Evolutionary conservation across 1,140 invertebrate species (phyloP).

Genomic region (Leptestheria dahalacensis): DNA sequence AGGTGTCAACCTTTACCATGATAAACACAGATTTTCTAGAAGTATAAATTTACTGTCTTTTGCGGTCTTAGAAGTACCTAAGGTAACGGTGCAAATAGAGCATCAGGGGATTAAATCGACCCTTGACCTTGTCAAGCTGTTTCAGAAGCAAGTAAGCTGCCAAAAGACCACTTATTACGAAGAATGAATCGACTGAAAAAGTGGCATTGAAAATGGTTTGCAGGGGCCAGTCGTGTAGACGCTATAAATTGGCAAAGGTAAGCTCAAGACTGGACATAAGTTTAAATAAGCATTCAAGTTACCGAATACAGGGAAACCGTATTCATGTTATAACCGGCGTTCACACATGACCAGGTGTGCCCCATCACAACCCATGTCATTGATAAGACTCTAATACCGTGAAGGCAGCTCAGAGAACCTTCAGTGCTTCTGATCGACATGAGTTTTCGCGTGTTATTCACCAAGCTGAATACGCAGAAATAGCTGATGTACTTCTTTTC

Average conservation of each 20-base stretch:
- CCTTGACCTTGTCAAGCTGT: constrained; percentile 14
- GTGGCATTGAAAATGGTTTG: constrained; percentile 6
- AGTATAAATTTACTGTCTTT: too few species aligned
- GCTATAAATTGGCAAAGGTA: too few species aligned
- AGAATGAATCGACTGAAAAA: constrained; percentile 6
- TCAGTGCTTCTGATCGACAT: constrained; percentile 31
- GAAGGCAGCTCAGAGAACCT: constrained; percentile 55
- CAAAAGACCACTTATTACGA: constrained; percentile 6
- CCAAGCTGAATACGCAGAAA: constrained; percentile 25
- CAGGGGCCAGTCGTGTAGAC: background rate
- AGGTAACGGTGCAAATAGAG: constrained; percentile 17
- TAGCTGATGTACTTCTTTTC: background rate
- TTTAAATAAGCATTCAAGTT: too few species aligned
- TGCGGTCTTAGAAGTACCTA: too few species aligned
- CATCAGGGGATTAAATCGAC: constrained; percentile 16
- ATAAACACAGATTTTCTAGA: background rate
- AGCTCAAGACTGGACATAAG: too few species aligned
- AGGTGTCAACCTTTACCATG: constrained; percentile 47
- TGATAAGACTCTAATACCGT: constrained; percentile 66
- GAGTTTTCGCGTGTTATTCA: constrained; percentile 28
- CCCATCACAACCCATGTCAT: constrained; percentile 86
- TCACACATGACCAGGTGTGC: constrained; percentile 62
- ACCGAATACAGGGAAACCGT: too few species aligned
- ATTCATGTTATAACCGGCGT: background rate
- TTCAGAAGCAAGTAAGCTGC: constrained; percentile 14